phyloP scores from a whole-genome alignment of 2,888 invertebrate species.

The Trachelus troglodyta region DNA sequence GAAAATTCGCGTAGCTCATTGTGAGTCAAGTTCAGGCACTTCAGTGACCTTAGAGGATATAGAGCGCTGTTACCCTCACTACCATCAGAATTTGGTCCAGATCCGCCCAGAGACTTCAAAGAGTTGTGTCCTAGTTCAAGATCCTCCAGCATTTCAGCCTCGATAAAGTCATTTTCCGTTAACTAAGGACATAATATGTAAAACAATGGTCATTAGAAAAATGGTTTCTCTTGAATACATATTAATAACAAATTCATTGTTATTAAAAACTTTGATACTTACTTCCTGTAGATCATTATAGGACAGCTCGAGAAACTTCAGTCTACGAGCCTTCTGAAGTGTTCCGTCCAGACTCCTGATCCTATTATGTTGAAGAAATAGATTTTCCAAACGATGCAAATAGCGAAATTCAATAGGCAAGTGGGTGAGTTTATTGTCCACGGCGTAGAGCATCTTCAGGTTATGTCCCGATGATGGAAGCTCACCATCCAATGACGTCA shows the following conservation, averaged over 20 bases:
- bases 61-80: conserved; percentile 74
- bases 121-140: conserved; percentile 80
- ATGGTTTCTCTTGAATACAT: neutral
- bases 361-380: conserved; percentile 80
- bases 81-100: conserved; percentile 45
- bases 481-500: conserved; percentile 80
- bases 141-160: conserved; percentile 76
- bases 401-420: conserved; percentile 79
- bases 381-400: conserved; percentile 75
- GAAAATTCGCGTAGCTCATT: conserved; percentile 83
- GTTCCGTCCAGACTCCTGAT: conserved; percentile 79
- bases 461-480: conserved; percentile 77
- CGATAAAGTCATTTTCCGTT: conserved; percentile 80
- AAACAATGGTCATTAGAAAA: neutral
- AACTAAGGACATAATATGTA: conserved; percentile 66
- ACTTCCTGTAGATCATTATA: conserved; percentile 81
- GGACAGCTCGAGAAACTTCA: conserved; percentile 76
- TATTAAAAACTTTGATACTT: conserved; percentile 53
- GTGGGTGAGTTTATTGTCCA: conserved; percentile 77
- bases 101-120: conserved; percentile 71
- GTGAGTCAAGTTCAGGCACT: conserved; percentile 79
- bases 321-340: conserved; percentile 75
- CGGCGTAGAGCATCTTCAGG: conserved; percentile 78
- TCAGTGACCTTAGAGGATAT: conserved; percentile 75
- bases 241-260: neutral